These are phyloP conservation scores for Calidris pugnax DNA, from an alignment of 2,113 vertebrate species.

Conservation along the genomic window DNA sequence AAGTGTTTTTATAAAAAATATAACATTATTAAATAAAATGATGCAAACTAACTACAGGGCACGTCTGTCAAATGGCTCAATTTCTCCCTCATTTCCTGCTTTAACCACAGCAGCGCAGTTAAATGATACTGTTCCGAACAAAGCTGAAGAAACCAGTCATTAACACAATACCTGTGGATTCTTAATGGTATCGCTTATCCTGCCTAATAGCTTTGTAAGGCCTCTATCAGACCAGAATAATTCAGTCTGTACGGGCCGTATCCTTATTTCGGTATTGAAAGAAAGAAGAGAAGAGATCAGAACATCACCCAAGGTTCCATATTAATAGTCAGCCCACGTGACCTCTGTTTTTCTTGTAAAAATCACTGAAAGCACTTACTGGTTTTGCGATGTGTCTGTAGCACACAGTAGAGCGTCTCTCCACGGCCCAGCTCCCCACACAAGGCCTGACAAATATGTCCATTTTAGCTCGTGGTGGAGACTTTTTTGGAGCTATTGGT, in stretches of 20 bases:
- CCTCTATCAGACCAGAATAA: background rate
- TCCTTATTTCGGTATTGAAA: background rate
- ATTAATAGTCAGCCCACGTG: background rate
- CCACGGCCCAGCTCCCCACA: rapidly evolving
- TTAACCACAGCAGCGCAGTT: background rate
- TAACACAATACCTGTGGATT: background rate
- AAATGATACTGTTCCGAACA: background rate
- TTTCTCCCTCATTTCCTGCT: background rate
- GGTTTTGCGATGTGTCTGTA: background rate
- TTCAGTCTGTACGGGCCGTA: background rate
- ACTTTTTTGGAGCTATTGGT: background rate
- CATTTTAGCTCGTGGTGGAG: no score
- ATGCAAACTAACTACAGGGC: background rate
- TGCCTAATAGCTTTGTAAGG: background rate
- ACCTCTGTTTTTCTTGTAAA: background rate
- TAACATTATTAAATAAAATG: background rate
- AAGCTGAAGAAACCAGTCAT: background rate
- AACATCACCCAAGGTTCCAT: background rate
- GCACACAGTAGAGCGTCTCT: rapidly evolving
- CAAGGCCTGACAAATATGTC: background rate
- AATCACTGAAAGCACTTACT: background rate
- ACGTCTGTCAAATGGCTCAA: background rate
- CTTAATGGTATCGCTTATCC: background rate
- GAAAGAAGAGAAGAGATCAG: background rate
- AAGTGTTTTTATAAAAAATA: background rate